A percentile compares a stretch with the other conserved stretches of the same genome.
phyloP scores from a whole-genome alignment of 2,797 vertebrate genomes.

The Cephalopachus bancanus region DNA sequence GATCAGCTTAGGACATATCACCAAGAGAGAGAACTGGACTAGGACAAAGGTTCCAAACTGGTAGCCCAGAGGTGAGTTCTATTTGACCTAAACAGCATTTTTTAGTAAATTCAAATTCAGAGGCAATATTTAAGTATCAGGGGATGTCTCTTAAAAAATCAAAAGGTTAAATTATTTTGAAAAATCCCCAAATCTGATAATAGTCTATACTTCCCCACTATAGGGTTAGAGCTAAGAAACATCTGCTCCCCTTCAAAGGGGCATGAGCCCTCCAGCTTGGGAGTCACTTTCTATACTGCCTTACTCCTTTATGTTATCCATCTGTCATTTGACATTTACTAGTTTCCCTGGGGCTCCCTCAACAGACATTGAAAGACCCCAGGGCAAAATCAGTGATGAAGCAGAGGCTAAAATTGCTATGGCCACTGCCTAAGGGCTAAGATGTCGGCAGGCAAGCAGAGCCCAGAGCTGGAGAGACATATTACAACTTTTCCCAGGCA shows the following conservation, averaged over 20 bases:
- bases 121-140: constrained; percentile 30
- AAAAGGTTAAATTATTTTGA: constrained; percentile 7
- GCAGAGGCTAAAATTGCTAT: background rate
- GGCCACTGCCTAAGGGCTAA: background rate
- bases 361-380: constrained; percentile 8
- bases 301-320: background rate
- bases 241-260: background rate
- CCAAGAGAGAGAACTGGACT: background rate
- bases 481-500: background rate
- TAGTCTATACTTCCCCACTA: background rate
- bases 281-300: background rate
- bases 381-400: background rate
- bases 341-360: background rate
- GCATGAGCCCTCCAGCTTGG: background rate
- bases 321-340: background rate
- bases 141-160: background rate
- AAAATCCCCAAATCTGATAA: background rate
- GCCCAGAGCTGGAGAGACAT: too few relatives aligned
- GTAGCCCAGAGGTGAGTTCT: background rate
- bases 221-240: background rate
- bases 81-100: background rate
- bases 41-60: background rate
- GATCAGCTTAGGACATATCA: background rate
- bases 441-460: background rate
- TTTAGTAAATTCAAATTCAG: background rate